Percentiles rank a stretch among this genome's conserved stretches.
Evolutionary conservation across 64 coral and sea anemone species (phyloP).

Genomic region (Platygyra sinensis): DNA sequence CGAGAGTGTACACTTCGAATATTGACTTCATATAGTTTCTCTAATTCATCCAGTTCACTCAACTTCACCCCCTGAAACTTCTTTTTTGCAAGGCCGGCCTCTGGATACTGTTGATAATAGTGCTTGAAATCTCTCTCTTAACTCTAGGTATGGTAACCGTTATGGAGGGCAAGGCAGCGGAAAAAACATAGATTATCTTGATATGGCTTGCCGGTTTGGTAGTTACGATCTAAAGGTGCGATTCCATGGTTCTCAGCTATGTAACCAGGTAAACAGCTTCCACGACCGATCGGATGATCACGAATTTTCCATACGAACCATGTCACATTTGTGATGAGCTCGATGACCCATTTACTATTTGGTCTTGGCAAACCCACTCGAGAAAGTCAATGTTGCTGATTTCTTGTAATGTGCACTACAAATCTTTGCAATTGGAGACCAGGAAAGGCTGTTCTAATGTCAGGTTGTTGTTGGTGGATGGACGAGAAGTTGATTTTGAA

Average conservation of each 20-base stretch:
- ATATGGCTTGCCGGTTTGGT: slow-evolving; percentile 9
- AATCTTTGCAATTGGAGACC: no score
- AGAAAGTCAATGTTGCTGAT: slow-evolving; percentile 11
- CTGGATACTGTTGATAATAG: neutral
- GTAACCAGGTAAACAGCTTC: neutral
- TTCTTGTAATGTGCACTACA: neutral
- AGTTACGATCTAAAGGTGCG: neutral
- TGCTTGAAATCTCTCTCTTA: neutral
- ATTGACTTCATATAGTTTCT: no score
- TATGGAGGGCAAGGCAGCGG: neutral
- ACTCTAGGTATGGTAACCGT: neutral
- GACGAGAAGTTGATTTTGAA: no score
- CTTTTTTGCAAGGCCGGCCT: neutral
- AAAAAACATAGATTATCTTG: no score
- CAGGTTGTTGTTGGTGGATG: no score
- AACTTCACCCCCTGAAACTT: slow-evolving; percentile 34
- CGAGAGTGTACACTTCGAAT: slow-evolving; percentile 21
- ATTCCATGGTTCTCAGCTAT: neutral
- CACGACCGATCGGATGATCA: no score
- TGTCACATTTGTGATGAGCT: neutral
- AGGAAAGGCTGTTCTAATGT: no score
- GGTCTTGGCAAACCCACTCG: neutral
- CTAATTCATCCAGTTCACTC: no score
- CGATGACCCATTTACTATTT: slow-evolving; percentile 20
- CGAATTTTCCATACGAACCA: no score